Conservation (phyloP, 2,888 invertebrate species). For the Tetramorium bicarinatum region DNA sequence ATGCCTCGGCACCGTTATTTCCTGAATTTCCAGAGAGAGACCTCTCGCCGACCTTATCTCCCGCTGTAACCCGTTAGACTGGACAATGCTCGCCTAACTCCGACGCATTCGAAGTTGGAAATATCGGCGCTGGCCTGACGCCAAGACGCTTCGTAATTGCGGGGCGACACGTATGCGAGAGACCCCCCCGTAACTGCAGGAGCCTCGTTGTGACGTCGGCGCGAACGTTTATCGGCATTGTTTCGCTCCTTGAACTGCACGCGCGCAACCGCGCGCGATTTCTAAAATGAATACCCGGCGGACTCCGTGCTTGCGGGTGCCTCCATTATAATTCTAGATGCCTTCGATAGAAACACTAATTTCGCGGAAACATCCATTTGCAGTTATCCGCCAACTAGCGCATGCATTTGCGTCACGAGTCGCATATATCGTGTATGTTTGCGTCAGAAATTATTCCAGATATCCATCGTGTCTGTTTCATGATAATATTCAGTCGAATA, state of each 20-base stretch:
- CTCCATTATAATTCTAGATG: slow-evolving; percentile 6
- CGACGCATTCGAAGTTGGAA: slow-evolving; percentile 72
- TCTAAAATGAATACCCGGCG: slow-evolving; percentile 9
- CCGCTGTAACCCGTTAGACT: slow-evolving; percentile 72
- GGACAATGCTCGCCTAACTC: slow-evolving; percentile 82
- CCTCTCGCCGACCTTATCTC: slow-evolving; percentile 67
- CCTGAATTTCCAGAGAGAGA: slow-evolving; percentile 79
- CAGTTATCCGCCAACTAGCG: not conserved
- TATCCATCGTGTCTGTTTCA: not conserved
- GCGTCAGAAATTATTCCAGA: slow-evolving; percentile 20
- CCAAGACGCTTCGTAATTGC: slow-evolving; percentile 83
- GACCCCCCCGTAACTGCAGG: slow-evolving; percentile 46
- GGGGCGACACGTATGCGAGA: slow-evolving; percentile 72
- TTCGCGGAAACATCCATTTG: slow-evolving; percentile 2
- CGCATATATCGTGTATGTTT: not conserved
- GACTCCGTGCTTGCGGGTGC: not conserved
- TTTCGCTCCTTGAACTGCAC: slow-evolving; percentile 74
- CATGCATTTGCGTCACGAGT: slow-evolving; percentile 11
- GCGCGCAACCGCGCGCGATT: slow-evolving; percentile 48
- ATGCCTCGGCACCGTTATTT: slow-evolving; percentile 77
- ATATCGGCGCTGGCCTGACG: slow-evolving; percentile 81
- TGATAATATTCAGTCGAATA: not conserved
- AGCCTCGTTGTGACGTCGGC: slow-evolving; percentile 63
- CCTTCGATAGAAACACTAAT: slow-evolving; percentile 10
- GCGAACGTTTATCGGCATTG: slow-evolving; percentile 82